Evolutionary conservation across 2,797 vertebrate genomes (phyloP).

Genomic region (Tamandua tetradactyla): DNA sequence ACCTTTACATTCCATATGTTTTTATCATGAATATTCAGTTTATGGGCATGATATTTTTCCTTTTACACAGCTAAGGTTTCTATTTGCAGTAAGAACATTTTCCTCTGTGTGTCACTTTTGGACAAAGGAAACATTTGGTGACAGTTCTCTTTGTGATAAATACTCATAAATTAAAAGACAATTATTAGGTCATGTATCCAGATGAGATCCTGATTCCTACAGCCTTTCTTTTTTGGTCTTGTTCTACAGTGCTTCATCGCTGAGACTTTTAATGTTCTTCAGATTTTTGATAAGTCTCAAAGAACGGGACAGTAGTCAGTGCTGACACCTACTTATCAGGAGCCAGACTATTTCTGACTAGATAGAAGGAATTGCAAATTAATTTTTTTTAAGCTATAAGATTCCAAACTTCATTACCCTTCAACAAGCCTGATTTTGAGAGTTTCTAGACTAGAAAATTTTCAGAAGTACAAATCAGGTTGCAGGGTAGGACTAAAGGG

Average conservation of each 20-base stretch:
- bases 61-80: not conserved
- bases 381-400: not conserved
- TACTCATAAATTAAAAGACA: not conserved
- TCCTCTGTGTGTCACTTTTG: not conserved
- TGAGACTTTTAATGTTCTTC: not conserved
- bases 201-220: not conserved
- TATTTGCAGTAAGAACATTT: not conserved
- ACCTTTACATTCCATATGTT: not conserved
- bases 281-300: conserved; percentile 1
- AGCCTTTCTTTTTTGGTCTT: not conserved
- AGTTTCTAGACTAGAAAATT: conserved; percentile 33
- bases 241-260: not conserved
- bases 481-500: not conserved
- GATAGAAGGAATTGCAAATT: conserved; percentile 10
- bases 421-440: not conserved
- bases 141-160: not conserved
- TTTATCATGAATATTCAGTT: not conserved
- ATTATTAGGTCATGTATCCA: not conserved
- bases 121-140: not conserved
- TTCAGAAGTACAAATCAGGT: not conserved
- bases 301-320: not conserved
- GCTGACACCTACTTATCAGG: conserved; percentile 2
- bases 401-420: not conserved
- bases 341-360: not conserved
- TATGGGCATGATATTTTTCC: not conserved